Evolutionary conservation across 2,888 invertebrate genomes (phyloP).

Genomic region (Cheilosia scutellata): DNA sequence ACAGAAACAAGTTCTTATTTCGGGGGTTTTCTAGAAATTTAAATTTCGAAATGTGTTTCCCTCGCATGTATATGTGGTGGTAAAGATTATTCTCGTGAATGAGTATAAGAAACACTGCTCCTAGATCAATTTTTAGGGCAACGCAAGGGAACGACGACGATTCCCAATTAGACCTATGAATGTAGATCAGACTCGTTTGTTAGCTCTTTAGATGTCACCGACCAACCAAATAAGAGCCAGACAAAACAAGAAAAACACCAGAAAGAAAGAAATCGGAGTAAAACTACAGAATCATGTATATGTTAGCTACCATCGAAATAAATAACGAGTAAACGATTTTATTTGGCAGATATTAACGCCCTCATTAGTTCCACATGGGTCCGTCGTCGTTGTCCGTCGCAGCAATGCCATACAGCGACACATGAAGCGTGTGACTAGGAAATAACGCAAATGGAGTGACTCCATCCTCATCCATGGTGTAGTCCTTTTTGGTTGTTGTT

Average conservation of each 20-base stretch:
- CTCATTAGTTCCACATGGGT: conserved; percentile 72
- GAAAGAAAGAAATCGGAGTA: conserved; percentile 12
- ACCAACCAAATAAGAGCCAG: neutral
- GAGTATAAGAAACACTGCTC: neutral
- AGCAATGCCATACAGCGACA: neutral
- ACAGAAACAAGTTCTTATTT: conserved; percentile 35
- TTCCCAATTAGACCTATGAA: conserved; percentile 63
- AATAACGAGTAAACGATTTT: conserved; percentile 74
- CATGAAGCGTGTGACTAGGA: conserved; percentile 46
- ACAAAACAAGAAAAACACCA: neutral
- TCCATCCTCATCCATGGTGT: conserved; percentile 7
- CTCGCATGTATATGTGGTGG: neutral
- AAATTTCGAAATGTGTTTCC: conserved; percentile 56
- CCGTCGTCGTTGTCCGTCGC: conserved; percentile 18
- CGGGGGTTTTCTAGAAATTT: conserved; percentile 33
- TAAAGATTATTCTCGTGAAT: conserved; percentile 1
- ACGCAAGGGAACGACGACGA: conserved; percentile 29
- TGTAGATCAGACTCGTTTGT: conserved; percentile 55
- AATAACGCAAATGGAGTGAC: conserved; percentile 42
- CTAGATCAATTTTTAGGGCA: conserved; percentile 19
- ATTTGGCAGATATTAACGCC: conserved; percentile 76
- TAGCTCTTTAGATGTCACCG: conserved; percentile 50
- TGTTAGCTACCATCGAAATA: conserved; percentile 58
- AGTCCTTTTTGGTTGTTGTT: conserved; percentile 18
- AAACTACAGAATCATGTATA: conserved; percentile 27